Evolutionary conservation across 2,797 vertebrate genomes (phyloP).

Genomic region (Rhabdomys pumilio): DNA sequence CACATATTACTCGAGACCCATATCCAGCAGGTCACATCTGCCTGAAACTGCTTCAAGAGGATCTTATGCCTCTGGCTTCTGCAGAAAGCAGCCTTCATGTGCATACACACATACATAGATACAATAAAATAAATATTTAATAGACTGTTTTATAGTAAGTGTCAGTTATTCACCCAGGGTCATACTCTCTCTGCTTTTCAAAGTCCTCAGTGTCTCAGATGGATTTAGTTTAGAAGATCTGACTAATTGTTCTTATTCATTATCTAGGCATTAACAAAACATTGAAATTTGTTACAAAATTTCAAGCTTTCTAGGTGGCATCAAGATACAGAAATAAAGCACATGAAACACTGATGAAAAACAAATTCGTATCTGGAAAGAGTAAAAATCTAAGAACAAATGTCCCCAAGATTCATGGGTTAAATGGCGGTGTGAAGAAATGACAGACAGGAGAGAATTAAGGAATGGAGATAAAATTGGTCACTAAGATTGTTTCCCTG

Average conservation of each 20-base stretch:
- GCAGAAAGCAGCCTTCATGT: neutral
- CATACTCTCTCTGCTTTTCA: conserved; percentile 38
- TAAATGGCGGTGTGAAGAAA: neutral
- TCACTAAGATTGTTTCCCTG: neutral
- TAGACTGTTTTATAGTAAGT: conserved; percentile 6
- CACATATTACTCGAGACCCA: neutral
- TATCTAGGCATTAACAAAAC: conserved; percentile 43
- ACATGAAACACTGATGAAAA: conserved; percentile 1
- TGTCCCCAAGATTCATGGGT: neutral
- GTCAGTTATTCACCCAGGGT: neutral
- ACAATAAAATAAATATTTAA: neutral
- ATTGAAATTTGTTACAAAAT: conserved; percentile 15
- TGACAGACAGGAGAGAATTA: neutral
- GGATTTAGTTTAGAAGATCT: conserved; percentile 36
- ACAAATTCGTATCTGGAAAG: neutral
- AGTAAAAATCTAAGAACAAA: conserved; percentile 42
- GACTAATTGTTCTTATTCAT: conserved; percentile 37
- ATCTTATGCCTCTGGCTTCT: neutral
- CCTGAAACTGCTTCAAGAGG: neutral
- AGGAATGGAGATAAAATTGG: neutral
- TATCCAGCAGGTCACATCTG: neutral
- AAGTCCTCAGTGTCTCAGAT: conserved; percentile 42
- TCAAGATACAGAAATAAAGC: conserved; percentile 22
- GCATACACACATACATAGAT: fast-evolving
- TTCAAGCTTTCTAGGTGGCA: conserved; percentile 1